phyloP scores from a whole-genome alignment of 53 echinoderm and acorn worm genomes.

The Stichopus horrens region DNA sequence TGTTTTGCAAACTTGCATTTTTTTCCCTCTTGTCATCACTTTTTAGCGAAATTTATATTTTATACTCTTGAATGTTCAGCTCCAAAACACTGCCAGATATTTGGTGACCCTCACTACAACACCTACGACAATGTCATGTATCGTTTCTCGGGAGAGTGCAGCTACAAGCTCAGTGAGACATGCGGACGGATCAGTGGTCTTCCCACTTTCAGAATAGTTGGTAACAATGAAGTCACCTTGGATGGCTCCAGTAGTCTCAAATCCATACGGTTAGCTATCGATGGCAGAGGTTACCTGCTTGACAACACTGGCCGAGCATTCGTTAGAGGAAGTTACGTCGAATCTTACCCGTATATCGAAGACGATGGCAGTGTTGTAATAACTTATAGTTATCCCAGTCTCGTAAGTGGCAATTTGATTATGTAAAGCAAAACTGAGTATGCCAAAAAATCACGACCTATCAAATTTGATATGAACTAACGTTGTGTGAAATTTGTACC shows the following conservation, averaged over 20 bases:
- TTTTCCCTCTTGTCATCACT: no score
- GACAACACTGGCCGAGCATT: conserved; percentile 21
- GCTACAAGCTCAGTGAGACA: conserved; percentile 21
- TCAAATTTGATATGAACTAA: background rate
- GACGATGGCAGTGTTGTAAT: conserved; percentile 17
- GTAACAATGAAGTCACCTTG: background rate
- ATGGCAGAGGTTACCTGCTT: background rate
- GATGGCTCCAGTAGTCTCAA: background rate
- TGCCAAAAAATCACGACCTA: background rate
- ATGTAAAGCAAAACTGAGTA: background rate
- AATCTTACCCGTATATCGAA: conserved; percentile 25
- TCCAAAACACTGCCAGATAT: conserved; percentile 28
- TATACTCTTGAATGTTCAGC: background rate
- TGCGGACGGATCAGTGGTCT: conserved; percentile 22
- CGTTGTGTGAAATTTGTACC: no score
- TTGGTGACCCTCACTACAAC: conserved; percentile 46
- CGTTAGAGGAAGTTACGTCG: background rate
- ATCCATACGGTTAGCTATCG: background rate
- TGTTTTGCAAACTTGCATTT: no score
- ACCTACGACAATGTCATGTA: conserved; percentile 42
- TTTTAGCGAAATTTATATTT: no score
- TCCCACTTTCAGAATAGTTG: conserved; percentile 27
- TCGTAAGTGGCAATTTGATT: background rate
- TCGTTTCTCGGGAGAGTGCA: conserved; percentile 27
- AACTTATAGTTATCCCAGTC: conserved; percentile 22